Percentiles rank a stretch among this genome's conserved stretches.
These are phyloP conservation scores for Pelecanus crispus DNA, from an alignment of 2,113 vertebrate species.

Conservation along the genomic window DNA sequence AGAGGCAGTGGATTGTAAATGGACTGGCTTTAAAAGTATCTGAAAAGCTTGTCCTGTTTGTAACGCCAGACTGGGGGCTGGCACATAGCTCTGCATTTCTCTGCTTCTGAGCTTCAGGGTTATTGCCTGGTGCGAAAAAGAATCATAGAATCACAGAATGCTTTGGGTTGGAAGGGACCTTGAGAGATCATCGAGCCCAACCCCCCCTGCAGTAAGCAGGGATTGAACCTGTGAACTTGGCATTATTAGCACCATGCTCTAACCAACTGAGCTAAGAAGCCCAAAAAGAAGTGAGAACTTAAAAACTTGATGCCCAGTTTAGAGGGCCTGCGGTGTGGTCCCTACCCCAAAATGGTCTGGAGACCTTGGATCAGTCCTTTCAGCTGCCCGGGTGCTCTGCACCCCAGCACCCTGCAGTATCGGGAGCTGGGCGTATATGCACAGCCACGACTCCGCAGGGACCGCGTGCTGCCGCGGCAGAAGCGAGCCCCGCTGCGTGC, in stretches of 20 bases:
- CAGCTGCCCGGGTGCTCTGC: neutral
- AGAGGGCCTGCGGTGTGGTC: neutral
- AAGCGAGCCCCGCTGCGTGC: rapidly evolving
- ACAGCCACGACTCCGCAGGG: neutral
- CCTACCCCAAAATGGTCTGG: neutral
- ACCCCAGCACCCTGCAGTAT: neutral
- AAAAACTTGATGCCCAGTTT: neutral
- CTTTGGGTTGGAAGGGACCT: too few species aligned
- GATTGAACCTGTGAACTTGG: too few species aligned
- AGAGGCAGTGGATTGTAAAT: neutral
- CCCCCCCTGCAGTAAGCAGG: too few species aligned
- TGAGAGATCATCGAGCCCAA: too few species aligned
- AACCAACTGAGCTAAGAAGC: too few species aligned
- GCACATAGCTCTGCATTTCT: rapidly evolving
- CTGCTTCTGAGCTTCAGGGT: neutral
- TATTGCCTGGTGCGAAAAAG: too few species aligned
- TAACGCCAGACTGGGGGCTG: neutral
- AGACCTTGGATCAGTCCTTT: neutral
- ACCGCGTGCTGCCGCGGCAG: neutral
- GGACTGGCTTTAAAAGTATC: neutral
- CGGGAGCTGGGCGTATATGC: neutral
- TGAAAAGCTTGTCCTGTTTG: neutral
- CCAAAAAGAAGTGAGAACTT: neutral
- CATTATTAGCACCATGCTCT: too few species aligned
- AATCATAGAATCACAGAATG: too few species aligned